Conservation (phyloP, 2,113 vertebrate genomes). For the Rhineura floridana region DNA sequence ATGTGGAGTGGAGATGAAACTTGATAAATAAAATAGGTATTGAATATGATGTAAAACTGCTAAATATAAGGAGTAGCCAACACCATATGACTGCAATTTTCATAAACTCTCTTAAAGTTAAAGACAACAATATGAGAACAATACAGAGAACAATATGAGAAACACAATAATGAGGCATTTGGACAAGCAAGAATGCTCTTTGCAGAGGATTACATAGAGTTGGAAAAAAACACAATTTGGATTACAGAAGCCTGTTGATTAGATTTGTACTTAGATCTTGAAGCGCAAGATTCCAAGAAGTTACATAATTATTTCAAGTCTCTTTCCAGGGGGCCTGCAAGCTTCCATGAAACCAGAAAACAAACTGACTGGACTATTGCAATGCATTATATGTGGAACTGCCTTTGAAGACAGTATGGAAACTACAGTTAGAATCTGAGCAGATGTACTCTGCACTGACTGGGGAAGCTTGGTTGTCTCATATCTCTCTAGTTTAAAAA, state of each 20-base stretch:
- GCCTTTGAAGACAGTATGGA: too few species aligned
- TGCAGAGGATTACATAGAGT: neutral
- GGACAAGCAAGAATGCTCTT: too few species aligned
- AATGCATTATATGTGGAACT: too few species aligned
- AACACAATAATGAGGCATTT: too few species aligned
- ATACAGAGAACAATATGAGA: too few species aligned
- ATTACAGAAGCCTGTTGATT: neutral
- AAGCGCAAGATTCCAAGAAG: neutral
- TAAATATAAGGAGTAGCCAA: neutral
- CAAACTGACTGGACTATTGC: neutral
- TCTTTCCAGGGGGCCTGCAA: neutral
- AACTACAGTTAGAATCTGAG: neutral
- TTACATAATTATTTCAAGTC: neutral
- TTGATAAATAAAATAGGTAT: neutral
- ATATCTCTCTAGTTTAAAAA: neutral
- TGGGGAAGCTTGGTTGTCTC: neutral
- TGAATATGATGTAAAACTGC: constrained; percentile 11
- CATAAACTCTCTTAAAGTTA: neutral
- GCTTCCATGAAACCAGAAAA: neutral
- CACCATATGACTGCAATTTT: neutral
- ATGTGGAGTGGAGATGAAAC: neutral
- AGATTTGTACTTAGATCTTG: neutral
- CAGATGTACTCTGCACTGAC: neutral
- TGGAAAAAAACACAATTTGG: neutral
- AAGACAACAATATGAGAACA: accelerated